Evolutionary conservation across 2,888 invertebrate species (phyloP).

Genomic region (Epistrophe eligans): DNA sequence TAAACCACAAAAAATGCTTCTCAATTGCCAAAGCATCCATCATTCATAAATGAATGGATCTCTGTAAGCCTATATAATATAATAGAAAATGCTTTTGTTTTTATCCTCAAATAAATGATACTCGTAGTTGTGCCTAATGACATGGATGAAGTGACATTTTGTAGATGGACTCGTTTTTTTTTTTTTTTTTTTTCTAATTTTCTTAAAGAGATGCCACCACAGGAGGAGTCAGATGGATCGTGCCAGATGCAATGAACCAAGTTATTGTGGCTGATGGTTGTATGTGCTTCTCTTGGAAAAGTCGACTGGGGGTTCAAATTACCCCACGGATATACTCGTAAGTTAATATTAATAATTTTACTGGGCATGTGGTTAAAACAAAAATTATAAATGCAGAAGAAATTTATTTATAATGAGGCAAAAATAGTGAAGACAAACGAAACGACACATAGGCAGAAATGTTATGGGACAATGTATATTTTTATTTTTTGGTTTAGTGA

Average conservation of each 20-base stretch:
- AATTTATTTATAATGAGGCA: slow-evolving; percentile 34
- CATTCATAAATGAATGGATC: slow-evolving; percentile 33
- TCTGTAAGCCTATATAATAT: too few relatives aligned
- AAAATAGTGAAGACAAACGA: background rate
- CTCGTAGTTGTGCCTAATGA: slow-evolving; percentile 62
- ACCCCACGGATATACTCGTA: slow-evolving; percentile 48
- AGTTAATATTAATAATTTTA: slow-evolving; percentile 52
- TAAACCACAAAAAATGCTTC: slow-evolving; percentile 68
- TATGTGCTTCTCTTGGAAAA: slow-evolving; percentile 32
- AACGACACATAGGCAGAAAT: slow-evolving; percentile 10
- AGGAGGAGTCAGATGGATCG: slow-evolving; percentile 67
- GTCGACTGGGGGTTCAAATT: slow-evolving; percentile 66
- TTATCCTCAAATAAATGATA: background rate
- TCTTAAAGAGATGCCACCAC: slow-evolving; percentile 45
- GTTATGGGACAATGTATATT: slow-evolving; percentile 35
- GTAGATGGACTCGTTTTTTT: slow-evolving; percentile 14
- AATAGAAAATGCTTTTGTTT: background rate
- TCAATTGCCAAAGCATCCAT: slow-evolving; percentile 44
- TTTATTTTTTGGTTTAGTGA: background rate
- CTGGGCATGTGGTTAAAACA: slow-evolving; percentile 80
- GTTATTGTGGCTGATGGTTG: slow-evolving; percentile 43
- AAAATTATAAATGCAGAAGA: slow-evolving; percentile 64
- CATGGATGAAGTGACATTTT: slow-evolving; percentile 74
- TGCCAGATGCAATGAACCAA: slow-evolving; percentile 74
- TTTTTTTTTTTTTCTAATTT: slow-evolving; percentile 2